phyloP scores from a whole-genome alignment of 2,888 invertebrate species.

The Alsophila aescularia region DNA sequence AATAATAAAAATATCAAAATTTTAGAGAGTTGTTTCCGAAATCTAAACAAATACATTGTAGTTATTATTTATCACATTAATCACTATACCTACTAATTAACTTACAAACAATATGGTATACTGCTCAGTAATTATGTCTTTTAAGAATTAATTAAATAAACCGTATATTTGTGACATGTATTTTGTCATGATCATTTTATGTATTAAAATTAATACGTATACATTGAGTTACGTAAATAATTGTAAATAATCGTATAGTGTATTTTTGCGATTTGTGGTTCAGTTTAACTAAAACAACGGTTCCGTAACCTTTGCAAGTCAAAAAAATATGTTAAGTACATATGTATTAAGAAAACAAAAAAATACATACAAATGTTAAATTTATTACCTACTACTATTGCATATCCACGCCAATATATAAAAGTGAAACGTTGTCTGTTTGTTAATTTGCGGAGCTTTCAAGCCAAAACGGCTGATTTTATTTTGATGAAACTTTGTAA shows the following conservation, averaged over 20 bases:
- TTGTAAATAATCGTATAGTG: conserved; percentile 18
- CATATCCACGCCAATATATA: no score
- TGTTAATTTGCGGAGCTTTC: no score
- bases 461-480: no score
- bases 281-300: not conserved
- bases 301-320: no score
- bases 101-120: conserved; percentile 58
- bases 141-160: conserved; percentile 44
- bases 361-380: no score
- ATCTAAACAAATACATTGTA: conserved; percentile 9
- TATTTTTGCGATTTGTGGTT: conserved; percentile 1
- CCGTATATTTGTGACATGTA: conserved; percentile 41
- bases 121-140: conserved; percentile 55
- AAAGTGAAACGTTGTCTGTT: no score
- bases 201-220: conserved; percentile 47
- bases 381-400: no score
- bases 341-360: no score
- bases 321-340: no score
- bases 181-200: conserved; percentile 47
- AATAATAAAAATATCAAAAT: not conserved
- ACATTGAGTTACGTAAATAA: conserved; percentile 42
- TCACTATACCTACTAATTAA: conserved; percentile 42
- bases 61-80: conserved; percentile 31
- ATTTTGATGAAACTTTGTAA: no score
- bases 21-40: not conserved